These are phyloP conservation scores for Betta splendens DNA, from an alignment of 2,797 vertebrate species.

Conservation along the genomic window DNA sequence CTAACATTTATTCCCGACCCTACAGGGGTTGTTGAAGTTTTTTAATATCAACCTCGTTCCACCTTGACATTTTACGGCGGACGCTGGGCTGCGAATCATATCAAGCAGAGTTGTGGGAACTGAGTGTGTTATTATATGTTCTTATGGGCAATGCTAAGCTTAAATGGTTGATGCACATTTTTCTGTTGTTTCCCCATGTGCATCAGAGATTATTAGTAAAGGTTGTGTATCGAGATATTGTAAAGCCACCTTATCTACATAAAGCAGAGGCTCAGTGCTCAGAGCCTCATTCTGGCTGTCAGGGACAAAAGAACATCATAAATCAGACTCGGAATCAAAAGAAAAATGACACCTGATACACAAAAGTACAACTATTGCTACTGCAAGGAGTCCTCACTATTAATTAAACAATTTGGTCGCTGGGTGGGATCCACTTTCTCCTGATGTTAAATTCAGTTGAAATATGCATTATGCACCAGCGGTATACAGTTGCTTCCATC, in stretches of 20 bases:
- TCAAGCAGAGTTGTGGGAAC: constrained; percentile 22
- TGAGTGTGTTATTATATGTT: background rate
- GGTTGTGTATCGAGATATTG: constrained; percentile 59
- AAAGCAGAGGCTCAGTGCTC: background rate
- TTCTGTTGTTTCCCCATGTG: constrained; percentile 20
- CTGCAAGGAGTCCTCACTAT: too few species aligned
- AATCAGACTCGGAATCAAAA: too few species aligned
- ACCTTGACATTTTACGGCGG: constrained; percentile 56
- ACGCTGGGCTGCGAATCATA: constrained; percentile 39
- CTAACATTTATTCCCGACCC: constrained; percentile 29
- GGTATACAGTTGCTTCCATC: background rate
- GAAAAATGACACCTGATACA: background rate
- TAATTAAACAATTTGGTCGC: too few species aligned
- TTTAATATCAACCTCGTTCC: constrained; percentile 53
- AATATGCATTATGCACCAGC: background rate
- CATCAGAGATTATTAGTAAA: constrained; percentile 26
- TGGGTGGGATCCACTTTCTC: background rate
- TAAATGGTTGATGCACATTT: constrained; percentile 2
- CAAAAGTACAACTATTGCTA: background rate
- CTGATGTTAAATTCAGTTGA: background rate
- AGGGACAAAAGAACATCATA: too few species aligned
- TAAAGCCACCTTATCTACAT: constrained; percentile 19
- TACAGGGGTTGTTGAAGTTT: constrained; percentile 40
- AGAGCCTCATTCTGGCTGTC: constrained; percentile 1
- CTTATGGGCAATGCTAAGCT: background rate